phyloP scores from a whole-genome alignment of 1,140 invertebrate species.

The Chelonus insularis region DNA sequence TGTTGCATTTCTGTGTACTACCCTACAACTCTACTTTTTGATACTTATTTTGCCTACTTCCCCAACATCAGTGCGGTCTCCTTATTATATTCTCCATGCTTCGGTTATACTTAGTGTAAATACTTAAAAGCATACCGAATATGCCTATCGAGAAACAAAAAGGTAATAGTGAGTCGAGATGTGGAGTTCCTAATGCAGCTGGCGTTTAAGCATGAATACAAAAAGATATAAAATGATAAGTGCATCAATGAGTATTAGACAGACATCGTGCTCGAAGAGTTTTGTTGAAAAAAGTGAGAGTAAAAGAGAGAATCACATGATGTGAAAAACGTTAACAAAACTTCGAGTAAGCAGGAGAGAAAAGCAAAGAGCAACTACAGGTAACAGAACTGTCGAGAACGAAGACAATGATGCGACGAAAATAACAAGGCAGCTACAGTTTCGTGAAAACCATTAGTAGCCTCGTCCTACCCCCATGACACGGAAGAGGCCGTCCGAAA shows the following conservation, averaged over 20 bases:
- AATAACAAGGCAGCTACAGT: not conserved
- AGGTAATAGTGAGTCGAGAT: conserved; percentile 13
- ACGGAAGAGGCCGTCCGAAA: conserved; percentile 18
- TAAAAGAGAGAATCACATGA: not conserved
- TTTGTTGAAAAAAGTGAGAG: not conserved
- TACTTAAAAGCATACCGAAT: conserved; percentile 20
- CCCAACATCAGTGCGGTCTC: no score
- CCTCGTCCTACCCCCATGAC: conserved; percentile 1
- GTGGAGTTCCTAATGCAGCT: conserved; percentile 14
- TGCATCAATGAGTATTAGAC: not conserved
- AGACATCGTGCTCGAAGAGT: not conserved
- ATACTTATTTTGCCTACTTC: no score
- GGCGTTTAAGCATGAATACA: conserved; percentile 15
- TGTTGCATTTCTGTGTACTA: no score
- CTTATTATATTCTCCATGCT: no score
- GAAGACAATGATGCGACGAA: not conserved
- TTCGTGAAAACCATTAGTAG: not conserved
- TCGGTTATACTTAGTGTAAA: no score
- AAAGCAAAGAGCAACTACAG: not conserved
- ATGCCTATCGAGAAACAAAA: not conserved
- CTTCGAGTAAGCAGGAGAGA: no score
- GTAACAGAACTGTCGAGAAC: not conserved
- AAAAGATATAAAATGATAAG: conserved; percentile 17
- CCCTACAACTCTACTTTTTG: no score
- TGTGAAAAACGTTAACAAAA: no score